A percentile compares a stretch with the other conserved stretches of the same genome.
Evolutionary conservation across 2,113 vertebrate genomes (phyloP).

Genomic region (Halichoerus grypus): DNA sequence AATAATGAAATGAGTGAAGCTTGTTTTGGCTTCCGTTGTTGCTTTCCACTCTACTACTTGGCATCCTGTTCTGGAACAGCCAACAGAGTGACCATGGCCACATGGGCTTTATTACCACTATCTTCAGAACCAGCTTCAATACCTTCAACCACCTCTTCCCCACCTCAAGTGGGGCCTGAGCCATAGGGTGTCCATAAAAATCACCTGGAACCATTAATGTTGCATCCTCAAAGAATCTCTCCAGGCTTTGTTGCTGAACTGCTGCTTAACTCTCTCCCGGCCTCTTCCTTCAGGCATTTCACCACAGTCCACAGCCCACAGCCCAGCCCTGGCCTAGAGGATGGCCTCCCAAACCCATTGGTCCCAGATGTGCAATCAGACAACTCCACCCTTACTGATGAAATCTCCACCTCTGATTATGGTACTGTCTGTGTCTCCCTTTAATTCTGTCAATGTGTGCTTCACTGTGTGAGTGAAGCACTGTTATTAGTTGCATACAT

Average conservation of each 20-base stretch:
- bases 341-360: not conserved
- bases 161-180: not conserved
- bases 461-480: not conserved
- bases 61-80: not conserved
- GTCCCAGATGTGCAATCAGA: slow-evolving; percentile 24
- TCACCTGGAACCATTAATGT: not conserved
- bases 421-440: slow-evolving; percentile 1
- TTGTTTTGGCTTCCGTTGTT: not conserved
- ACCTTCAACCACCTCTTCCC: not conserved
- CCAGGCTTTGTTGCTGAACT: not conserved
- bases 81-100: not conserved
- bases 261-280: not conserved
- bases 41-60: not conserved
- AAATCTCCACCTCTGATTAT: slow-evolving; percentile 38
- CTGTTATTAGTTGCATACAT: slow-evolving; percentile 7
- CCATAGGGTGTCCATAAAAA: not conserved
- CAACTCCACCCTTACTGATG: not conserved
- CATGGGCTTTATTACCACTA: not conserved
- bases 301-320: not conserved
- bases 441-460: not conserved
- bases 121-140: not conserved
- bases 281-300: not conserved
- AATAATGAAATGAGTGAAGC: not conserved
- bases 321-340: not conserved
- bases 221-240: not conserved